Conservation (phyloP, 2,888 invertebrate species). For the Apomyelois bistriatella region DNA sequence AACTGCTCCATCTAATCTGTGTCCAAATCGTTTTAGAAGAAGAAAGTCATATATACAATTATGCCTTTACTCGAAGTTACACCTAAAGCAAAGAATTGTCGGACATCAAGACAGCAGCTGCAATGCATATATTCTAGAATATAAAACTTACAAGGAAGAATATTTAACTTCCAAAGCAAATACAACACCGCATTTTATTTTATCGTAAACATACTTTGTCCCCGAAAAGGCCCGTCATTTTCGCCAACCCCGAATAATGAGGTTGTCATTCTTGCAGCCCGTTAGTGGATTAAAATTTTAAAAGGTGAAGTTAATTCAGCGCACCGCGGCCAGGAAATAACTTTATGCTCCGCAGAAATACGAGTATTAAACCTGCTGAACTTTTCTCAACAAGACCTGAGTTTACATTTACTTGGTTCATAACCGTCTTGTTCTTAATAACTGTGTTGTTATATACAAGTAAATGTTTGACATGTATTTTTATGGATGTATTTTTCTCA, state of each 20-base stretch:
- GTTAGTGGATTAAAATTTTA: conserved; percentile 1
- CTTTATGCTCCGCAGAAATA: neutral
- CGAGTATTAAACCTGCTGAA: neutral
- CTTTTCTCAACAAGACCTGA: neutral
- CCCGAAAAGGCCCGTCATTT: neutral
- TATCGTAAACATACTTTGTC: neutral
- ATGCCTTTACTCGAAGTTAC: too few species aligned
- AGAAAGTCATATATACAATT: too few species aligned
- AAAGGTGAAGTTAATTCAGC: neutral
- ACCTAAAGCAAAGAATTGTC: too few species aligned
- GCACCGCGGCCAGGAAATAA: neutral
- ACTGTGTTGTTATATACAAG: too few species aligned
- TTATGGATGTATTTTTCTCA: too few species aligned
- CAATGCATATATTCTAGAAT: too few species aligned
- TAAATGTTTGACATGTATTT: too few species aligned
- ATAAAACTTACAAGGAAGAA: neutral
- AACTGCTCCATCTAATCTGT: too few species aligned
- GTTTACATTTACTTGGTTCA: neutral
- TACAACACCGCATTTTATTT: neutral
- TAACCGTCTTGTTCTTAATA: neutral
- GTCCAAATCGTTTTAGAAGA: too few species aligned
- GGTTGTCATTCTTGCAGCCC: neutral
- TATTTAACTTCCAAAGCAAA: neutral
- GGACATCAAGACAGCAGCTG: too few species aligned
- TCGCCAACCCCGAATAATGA: neutral